phyloP scores from a whole-genome alignment of 2,797 vertebrate genomes.

The Vespertilio murinus region DNA sequence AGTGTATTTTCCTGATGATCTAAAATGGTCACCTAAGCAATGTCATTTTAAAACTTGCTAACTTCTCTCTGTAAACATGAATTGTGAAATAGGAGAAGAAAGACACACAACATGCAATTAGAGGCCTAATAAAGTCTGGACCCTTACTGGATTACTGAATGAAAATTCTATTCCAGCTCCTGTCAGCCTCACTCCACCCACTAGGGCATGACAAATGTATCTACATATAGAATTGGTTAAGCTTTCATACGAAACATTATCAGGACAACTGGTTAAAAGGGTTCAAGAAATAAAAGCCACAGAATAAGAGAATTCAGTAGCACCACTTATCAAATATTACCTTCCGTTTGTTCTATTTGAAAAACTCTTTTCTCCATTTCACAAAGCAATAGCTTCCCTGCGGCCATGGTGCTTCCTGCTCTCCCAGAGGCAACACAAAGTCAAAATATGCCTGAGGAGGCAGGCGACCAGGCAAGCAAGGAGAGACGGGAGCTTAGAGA shows the following conservation, averaged over 20 bases:
- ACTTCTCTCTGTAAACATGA: not conserved
- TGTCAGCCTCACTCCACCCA: not conserved
- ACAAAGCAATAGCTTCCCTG: not conserved
- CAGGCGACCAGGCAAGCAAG: not conserved
- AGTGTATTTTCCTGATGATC: conserved; percentile 21
- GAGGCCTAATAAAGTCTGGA: not conserved
- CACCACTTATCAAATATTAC: not conserved
- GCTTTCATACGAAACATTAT: not conserved
- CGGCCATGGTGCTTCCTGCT: not conserved
- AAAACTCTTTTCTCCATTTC: conserved; percentile 8
- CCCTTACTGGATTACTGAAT: not conserved
- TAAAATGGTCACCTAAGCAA: not conserved
- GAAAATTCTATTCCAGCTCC: not conserved
- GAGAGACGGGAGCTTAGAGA: not conserved
- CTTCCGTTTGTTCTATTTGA: not conserved
- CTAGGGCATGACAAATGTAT: not conserved
- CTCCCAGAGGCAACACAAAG: not conserved
- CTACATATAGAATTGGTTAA: not conserved
- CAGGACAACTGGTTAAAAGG: not conserved
- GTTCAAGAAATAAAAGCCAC: not conserved
- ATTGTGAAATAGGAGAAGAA: not conserved
- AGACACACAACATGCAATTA: not conserved
- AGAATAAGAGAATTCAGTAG: not conserved
- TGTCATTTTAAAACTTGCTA: not conserved
- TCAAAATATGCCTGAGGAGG: not conserved